Conservation (phyloP, 1,140 invertebrate genomes). For the Platyura marginata region DNA sequence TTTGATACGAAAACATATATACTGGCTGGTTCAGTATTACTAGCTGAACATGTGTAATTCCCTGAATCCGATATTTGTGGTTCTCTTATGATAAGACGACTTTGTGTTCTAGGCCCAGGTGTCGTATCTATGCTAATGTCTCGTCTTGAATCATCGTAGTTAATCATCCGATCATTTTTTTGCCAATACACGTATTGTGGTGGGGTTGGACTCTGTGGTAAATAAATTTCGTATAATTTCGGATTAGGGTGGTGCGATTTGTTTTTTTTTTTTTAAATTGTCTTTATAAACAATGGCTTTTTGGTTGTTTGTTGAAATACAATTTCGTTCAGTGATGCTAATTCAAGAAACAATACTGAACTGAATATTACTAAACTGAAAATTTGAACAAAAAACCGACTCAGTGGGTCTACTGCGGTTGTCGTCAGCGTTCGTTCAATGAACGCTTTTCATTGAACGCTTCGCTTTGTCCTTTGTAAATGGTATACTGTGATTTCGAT, state of each 20-base stretch:
- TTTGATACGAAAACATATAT: slow-evolving; percentile 81
- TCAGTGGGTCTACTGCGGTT: too few relatives aligned
- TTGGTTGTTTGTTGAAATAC: neutral
- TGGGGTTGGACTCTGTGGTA: slow-evolving; percentile 58
- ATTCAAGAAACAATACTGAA: too few relatives aligned
- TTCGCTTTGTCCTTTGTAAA: too few relatives aligned
- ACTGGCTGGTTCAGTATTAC: slow-evolving; percentile 72
- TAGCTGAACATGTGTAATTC: slow-evolving; percentile 79
- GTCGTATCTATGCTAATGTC: slow-evolving; percentile 74
- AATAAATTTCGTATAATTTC: too few relatives aligned
- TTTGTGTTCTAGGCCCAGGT: slow-evolving; percentile 63
- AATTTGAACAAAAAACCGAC: too few relatives aligned
- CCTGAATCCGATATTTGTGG: slow-evolving; percentile 72
- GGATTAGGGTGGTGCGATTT: too few relatives aligned
- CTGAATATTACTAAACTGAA: too few relatives aligned
- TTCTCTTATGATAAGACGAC: slow-evolving; percentile 60
- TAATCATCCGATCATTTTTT: slow-evolving; percentile 82
- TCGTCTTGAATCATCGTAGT: slow-evolving; percentile 69
- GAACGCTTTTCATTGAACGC: too few relatives aligned
- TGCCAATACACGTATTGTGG: slow-evolving; percentile 85
- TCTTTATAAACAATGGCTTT: neutral
- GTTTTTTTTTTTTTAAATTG: neutral
- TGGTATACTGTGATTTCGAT: too few relatives aligned
- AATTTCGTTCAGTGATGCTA: too few relatives aligned
- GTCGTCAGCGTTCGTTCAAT: too few relatives aligned